phyloP scores from a whole-genome alignment of 1,140 invertebrate genomes.

The Drosophila seguyi region DNA sequence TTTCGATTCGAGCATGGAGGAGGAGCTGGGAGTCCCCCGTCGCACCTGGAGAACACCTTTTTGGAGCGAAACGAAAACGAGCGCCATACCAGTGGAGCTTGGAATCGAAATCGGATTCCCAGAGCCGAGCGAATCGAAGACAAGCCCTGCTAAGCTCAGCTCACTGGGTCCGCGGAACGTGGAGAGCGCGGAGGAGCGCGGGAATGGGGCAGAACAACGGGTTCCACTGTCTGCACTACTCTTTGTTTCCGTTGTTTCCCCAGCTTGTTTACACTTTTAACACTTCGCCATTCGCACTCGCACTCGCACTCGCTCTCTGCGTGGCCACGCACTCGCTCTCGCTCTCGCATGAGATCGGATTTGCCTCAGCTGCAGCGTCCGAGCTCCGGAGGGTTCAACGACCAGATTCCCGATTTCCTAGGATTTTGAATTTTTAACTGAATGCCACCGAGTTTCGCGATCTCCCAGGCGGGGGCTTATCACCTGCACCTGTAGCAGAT shows the following conservation, averaged over 20 bases:
- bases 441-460: constrained; percentile 16
- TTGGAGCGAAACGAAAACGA: constrained; percentile 52
- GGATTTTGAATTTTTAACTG: constrained; percentile 12
- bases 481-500: background rate
- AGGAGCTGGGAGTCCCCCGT: background rate
- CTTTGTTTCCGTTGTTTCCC: constrained; percentile 33
- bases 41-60: background rate
- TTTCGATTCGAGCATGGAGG: constrained; percentile 6
- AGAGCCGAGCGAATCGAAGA: constrained; percentile 21
- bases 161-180: background rate
- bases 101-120: constrained; percentile 24
- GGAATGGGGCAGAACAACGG: constrained; percentile 22
- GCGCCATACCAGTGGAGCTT: constrained; percentile 13
- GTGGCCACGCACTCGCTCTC: constrained; percentile 51
- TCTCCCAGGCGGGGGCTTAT: constrained; percentile 3
- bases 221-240: constrained; percentile 25
- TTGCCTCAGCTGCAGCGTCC: constrained; percentile 8
- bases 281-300: constrained; percentile 15
- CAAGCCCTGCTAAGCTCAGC: constrained; percentile 28
- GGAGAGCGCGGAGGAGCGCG: background rate
- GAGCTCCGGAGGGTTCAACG: constrained; percentile 62
- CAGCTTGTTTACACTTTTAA: constrained; percentile 37
- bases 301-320: constrained; percentile 14
- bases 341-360: constrained; percentile 31
- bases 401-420: constrained; percentile 18